Percentiles rank a stretch among this genome's conserved stretches.
Conservation (phyloP, 2,797 vertebrate species). For the Lacerta viridis region DNA sequence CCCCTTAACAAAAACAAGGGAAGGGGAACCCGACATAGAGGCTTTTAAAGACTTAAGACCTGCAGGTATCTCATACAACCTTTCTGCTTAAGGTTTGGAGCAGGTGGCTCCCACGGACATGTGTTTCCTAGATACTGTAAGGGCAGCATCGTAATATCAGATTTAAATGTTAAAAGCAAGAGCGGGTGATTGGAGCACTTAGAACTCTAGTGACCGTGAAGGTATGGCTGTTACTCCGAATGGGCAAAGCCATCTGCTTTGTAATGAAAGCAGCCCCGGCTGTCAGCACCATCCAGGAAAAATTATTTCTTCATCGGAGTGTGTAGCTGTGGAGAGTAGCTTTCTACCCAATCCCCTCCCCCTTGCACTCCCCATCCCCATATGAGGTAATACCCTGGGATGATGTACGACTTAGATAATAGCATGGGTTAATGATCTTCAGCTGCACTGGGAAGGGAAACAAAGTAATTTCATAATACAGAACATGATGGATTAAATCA, state of each 20-base stretch:
- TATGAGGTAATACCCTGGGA: constrained; percentile 84
- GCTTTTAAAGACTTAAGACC: neutral
- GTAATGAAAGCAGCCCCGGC: constrained; percentile 75
- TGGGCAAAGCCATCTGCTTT: constrained; percentile 75
- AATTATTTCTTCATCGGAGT: constrained; percentile 75
- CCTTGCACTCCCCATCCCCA: constrained; percentile 36
- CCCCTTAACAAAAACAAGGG: neutral
- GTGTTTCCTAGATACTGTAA: constrained; percentile 15
- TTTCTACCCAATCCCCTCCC: constrained; percentile 51
- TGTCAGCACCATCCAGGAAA: constrained; percentile 80
- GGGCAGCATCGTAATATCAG: neutral
- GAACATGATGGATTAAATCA: constrained; percentile 89
- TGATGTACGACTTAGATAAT: constrained; percentile 84
- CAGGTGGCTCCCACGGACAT: neutral
- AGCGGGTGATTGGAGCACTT: constrained; percentile 51
- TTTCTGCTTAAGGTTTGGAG: neutral
- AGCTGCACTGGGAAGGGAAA: constrained; percentile 84
- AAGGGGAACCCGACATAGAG: neutral
- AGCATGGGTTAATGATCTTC: constrained; percentile 88
- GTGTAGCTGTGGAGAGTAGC: constrained; percentile 73
- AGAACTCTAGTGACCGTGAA: constrained; percentile 63
- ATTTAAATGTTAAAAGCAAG: constrained; percentile 4
- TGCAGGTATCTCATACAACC: neutral
- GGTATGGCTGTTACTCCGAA: constrained; percentile 64
- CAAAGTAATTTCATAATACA: constrained; percentile 87